These are phyloP conservation scores for Lucilia sericata DNA, from an alignment of 1,140 invertebrate species.

Conservation along the genomic window DNA sequence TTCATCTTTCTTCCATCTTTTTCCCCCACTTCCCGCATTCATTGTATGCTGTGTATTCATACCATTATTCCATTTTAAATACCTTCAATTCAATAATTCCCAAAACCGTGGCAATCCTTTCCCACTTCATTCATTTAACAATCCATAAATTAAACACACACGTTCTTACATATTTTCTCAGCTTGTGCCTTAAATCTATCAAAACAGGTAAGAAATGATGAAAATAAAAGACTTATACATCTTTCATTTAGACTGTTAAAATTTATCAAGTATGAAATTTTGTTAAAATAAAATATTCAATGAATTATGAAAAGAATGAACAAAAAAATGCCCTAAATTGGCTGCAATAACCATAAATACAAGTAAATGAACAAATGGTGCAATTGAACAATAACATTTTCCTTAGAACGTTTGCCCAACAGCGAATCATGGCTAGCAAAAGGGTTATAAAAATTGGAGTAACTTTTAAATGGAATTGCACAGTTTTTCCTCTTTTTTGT, in stretches of 20 bases:
- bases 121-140: not conserved
- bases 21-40: too few relatives aligned
- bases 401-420: too few relatives aligned
- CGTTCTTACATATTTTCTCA: not conserved
- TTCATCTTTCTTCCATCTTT: too few relatives aligned
- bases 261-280: not conserved
- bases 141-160: too few relatives aligned
- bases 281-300: not conserved
- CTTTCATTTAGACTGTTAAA: not conserved
- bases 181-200: not conserved
- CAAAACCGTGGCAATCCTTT: not conserved
- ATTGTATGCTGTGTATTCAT: too few relatives aligned
- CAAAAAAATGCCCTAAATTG: not conserved
- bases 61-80: too few relatives aligned
- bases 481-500: not conserved
- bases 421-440: not conserved
- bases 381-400: not conserved
- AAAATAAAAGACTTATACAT: not conserved
- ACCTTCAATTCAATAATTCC: too few relatives aligned
- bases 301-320: not conserved
- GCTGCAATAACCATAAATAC: not conserved
- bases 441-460: not conserved
- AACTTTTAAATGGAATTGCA: not conserved
- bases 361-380: not conserved
- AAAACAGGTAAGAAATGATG: not conserved